These are phyloP conservation scores for Carcinoscorpius rotundicauda DNA, from an alignment of 1,140 invertebrate genomes.

Conservation along the genomic window DNA sequence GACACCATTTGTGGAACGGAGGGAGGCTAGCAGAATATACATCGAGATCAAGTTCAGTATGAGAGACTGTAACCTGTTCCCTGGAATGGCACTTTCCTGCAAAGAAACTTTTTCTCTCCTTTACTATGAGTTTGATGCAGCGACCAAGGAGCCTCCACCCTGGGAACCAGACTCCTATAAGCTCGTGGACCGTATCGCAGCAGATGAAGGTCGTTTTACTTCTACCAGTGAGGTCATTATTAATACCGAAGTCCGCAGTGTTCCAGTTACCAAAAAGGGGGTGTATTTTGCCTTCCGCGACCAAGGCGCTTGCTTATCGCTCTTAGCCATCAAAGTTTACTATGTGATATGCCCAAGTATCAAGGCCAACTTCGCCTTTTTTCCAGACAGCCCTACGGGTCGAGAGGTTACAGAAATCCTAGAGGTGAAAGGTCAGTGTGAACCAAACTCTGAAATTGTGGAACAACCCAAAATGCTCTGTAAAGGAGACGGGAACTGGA, in stretches of 20 bases:
- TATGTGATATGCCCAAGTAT: slow-evolving; percentile 93
- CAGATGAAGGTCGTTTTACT: slow-evolving; percentile 82
- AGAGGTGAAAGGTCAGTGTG: slow-evolving; percentile 73
- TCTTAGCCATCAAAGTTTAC: slow-evolving; percentile 88
- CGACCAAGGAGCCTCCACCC: slow-evolving; percentile 67
- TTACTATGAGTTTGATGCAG: slow-evolving; percentile 92
- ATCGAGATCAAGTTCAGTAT: slow-evolving; percentile 96
- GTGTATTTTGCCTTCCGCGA: slow-evolving; percentile 96
- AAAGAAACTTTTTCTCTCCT: slow-evolving; percentile 92
- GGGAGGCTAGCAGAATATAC: slow-evolving; percentile 86
- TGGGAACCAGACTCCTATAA: slow-evolving; percentile 92
- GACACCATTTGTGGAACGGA: slow-evolving; percentile 88
- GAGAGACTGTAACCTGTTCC: slow-evolving; percentile 82
- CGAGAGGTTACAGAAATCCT: slow-evolving; percentile 80
- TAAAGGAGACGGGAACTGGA: slow-evolving; percentile 91
- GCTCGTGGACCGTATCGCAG: slow-evolving; percentile 74
- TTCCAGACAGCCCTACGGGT: slow-evolving; percentile 83
- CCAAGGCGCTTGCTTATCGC: slow-evolving; percentile 90
- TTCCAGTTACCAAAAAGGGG: slow-evolving; percentile 85
- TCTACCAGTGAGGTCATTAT: slow-evolving; percentile 79
- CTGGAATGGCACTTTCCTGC: slow-evolving; percentile 44
- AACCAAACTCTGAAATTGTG: slow-evolving; percentile 62
- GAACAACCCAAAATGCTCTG: slow-evolving; percentile 72
- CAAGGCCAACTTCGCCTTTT: slow-evolving; percentile 81
- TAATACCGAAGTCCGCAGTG: slow-evolving; percentile 85